Evolutionary conservation across 2,797 vertebrate species (phyloP).

Genomic region (Pseudotriccus pelzelni): DNA sequence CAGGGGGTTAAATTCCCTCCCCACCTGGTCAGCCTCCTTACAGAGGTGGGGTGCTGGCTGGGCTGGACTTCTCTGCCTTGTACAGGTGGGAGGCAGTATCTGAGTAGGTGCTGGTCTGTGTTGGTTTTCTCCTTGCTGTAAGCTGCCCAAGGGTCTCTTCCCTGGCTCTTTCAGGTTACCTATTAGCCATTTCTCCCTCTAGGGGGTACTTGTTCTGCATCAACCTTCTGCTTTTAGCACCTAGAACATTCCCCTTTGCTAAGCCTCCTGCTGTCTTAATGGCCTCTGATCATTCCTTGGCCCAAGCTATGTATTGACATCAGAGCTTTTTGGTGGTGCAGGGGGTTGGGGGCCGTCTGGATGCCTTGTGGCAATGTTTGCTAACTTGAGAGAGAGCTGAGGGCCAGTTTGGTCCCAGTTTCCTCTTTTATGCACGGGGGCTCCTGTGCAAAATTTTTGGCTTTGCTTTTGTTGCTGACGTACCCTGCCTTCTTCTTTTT

Average conservation of each 20-base stretch:
- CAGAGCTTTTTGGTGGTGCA: background rate
- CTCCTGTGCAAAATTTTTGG: background rate
- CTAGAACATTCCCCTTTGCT: background rate
- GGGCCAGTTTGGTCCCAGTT: background rate
- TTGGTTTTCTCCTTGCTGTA: background rate
- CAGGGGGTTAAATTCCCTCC: background rate
- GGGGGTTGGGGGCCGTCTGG: background rate
- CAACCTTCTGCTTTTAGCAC: background rate
- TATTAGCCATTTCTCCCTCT: background rate
- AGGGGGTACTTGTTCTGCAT: background rate
- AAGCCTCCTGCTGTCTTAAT: background rate
- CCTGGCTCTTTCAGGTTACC: background rate
- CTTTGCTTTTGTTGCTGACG: constrained; percentile 38
- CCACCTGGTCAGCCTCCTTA: background rate
- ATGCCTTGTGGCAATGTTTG: constrained; percentile 9
- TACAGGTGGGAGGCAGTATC: background rate
- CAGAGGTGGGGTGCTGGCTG: background rate
- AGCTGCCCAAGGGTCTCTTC: background rate
- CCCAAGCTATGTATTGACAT: background rate
- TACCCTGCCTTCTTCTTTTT: background rate
- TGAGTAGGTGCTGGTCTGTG: background rate
- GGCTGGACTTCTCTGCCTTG: background rate
- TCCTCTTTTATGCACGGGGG: background rate
- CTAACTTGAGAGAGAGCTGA: background rate
- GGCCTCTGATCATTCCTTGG: background rate